These are phyloP conservation scores for Eupsilia transversa DNA, from an alignment of 2,888 invertebrate genomes.

Conservation along the genomic window DNA sequence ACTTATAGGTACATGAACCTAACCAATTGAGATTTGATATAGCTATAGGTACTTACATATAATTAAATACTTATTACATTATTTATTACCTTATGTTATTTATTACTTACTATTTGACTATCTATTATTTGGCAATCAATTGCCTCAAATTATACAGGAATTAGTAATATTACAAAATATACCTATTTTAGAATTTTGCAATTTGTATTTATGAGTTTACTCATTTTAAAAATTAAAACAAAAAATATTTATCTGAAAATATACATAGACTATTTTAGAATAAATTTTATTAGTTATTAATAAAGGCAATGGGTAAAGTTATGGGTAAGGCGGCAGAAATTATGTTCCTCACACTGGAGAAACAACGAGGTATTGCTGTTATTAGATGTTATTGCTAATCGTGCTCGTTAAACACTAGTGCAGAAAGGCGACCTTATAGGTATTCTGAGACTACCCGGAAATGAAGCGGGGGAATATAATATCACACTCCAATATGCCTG, in stretches of 20 bases:
- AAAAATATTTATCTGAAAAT: background rate
- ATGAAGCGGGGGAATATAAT: background rate
- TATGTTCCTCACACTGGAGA: constrained; percentile 3
- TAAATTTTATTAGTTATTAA: background rate
- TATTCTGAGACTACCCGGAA: background rate
- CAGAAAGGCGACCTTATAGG: constrained; percentile 9
- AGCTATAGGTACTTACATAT: background rate
- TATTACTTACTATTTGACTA: constrained; percentile 1
- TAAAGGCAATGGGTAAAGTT: constrained; percentile 16
- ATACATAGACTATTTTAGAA: background rate
- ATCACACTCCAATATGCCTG: background rate
- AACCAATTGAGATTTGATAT: background rate
- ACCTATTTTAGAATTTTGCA: background rate
- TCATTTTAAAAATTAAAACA: background rate
- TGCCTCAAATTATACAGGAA: constrained; percentile 7
- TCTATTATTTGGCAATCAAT: constrained; percentile 1
- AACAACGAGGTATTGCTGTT: constrained; percentile 39
- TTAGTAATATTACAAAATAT: constrained; percentile 12
- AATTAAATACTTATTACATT: background rate
- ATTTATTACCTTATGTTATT: background rate
- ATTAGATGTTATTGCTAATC: constrained; percentile 22
- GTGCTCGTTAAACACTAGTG: background rate
- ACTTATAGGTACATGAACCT: background rate
- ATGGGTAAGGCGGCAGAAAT: constrained; percentile 8
- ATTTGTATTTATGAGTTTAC: background rate